Evolutionary conservation across 2,888 invertebrate species (phyloP), one percentile per base, ranked within the genome.

Genomic region (Prionchulus punctatus): DNA sequence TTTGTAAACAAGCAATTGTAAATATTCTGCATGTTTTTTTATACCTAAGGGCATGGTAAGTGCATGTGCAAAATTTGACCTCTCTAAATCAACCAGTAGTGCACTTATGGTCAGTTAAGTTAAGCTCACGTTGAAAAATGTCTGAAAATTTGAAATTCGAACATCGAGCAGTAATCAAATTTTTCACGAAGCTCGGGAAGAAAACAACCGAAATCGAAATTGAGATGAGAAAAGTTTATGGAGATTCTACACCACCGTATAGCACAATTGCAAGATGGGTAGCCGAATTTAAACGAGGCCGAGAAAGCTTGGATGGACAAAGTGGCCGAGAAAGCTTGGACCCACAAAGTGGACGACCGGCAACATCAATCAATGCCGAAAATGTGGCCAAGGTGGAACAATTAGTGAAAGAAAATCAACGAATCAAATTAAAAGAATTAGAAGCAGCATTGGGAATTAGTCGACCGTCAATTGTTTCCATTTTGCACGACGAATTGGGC

Each of bases 401-500:
- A 49, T n/a, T 30, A n/a, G 30, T 30, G 12, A 28, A 28, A 30
- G 50, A 49, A 49, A 30, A 49, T 28, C 30, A 30, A 12, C 50
- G 7, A 23, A 23, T 49, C 4, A 49, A 49, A 12, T 12, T 28
- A 7, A 28, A 7, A 12, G 50, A 49, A 28, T 49, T 49, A 49
- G 50, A 49, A 7, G 30, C 50, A 15, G 15, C 23, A 15, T 4
- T 49, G 23, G 4, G 15, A 26, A 28, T 49, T 49, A 21, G 28
- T 23, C 7, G 28, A 12, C 4, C 27, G 28, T 26, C 50, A 28
- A 21, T 49, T 7, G 30, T 49, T 49, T 49, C 50, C 7, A 49
- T 49, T 49, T 23, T 49, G 12, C 50, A 49, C 30, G 21, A 49
- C 26, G 28, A 49, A 28, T 49, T 49, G 30, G 50, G 50, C 28